These are phyloP conservation scores for Babylonia areolata DNA, from an alignment of 1,140 invertebrate genomes.

Conservation along the genomic window DNA sequence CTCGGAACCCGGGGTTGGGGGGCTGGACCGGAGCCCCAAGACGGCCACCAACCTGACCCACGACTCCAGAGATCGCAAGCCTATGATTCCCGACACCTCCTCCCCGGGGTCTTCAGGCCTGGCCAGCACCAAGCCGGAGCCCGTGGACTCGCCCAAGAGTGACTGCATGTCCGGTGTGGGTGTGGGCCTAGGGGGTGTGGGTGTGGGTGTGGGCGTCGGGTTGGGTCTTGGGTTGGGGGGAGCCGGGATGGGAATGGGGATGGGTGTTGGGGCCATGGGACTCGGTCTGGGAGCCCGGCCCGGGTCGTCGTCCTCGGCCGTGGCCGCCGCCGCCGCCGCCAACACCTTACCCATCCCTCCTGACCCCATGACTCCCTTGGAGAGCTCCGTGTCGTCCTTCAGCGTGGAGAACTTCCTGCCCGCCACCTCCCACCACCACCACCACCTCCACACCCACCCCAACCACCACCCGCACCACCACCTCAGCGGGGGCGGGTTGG, in stretches of 20 bases:
- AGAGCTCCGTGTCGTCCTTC: slow-evolving; percentile 63
- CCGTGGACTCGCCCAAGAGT: slow-evolving; percentile 57
- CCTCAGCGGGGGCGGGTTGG: no score
- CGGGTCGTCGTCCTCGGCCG: neutral
- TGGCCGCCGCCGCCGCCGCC: no score
- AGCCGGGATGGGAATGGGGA: slow-evolving; percentile 23
- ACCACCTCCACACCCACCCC: no score
- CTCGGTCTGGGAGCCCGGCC: neutral
- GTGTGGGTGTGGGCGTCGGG: slow-evolving; percentile 1
- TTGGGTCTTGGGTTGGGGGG: slow-evolving; percentile 17
- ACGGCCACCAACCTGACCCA: slow-evolving; percentile 13
- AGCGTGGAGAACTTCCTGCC: slow-evolving; percentile 72
- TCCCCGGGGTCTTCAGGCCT: slow-evolving; percentile 13
- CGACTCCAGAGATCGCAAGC: slow-evolving; percentile 25
- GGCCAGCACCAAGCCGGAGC: slow-evolving; percentile 59
- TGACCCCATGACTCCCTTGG: slow-evolving; percentile 48
- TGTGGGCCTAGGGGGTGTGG: slow-evolving; percentile 11
- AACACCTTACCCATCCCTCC: slow-evolving; percentile 59
- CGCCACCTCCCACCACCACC: slow-evolving; percentile 53
- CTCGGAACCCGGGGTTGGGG: no score
- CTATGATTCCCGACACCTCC: slow-evolving; percentile 12
- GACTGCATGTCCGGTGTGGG: slow-evolving; percentile 46
- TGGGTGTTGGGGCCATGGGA: neutral
- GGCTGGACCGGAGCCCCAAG: slow-evolving; percentile 39
- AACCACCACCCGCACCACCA: no score